phyloP scores from a whole-genome alignment of 1,140 invertebrate genomes.

The Caenorhabditis tropicalis region DNA sequence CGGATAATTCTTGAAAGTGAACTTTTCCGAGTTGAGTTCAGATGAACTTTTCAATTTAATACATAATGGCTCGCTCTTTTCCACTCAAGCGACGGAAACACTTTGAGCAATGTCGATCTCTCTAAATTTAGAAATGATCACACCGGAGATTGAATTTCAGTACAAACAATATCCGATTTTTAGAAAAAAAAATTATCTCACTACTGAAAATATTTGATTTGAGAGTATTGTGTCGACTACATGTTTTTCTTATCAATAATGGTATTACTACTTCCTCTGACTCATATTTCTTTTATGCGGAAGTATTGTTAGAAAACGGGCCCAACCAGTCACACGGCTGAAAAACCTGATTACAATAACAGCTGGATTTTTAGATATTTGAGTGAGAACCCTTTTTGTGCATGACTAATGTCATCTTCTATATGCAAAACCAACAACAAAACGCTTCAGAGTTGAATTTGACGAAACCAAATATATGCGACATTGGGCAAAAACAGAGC shows the following conservation, averaged over 20 bases:
- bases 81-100: neutral
- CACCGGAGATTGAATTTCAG: slow-evolving; percentile 21
- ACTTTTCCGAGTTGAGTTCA: neutral
- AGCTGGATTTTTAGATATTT: neutral
- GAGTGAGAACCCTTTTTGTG: neutral
- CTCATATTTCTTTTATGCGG: neutral
- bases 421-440: slow-evolving; percentile 22
- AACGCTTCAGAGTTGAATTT: neutral
- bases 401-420: neutral
- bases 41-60: slow-evolving; percentile 1
- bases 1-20: too few relatives aligned
- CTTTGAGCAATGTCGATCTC: neutral
- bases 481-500: slow-evolving; percentile 41
- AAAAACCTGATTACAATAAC: slow-evolving; percentile 3
- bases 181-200: neutral
- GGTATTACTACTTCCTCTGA: too few relatives aligned
- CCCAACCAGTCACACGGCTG: neutral
- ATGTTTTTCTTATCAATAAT: too few relatives aligned
- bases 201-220: neutral
- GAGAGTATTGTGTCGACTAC: too few relatives aligned
- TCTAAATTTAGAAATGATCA: slow-evolving; percentile 20
- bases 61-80: neutral
- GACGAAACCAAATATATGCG: slow-evolving; percentile 34
- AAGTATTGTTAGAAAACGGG: neutral
- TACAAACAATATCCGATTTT: slow-evolving; percentile 8